Evolutionary conservation across 2,888 invertebrate species (phyloP), one percentile per base, ranked within the genome.

Genomic region (Nematopogon swammerdamellus): DNA sequence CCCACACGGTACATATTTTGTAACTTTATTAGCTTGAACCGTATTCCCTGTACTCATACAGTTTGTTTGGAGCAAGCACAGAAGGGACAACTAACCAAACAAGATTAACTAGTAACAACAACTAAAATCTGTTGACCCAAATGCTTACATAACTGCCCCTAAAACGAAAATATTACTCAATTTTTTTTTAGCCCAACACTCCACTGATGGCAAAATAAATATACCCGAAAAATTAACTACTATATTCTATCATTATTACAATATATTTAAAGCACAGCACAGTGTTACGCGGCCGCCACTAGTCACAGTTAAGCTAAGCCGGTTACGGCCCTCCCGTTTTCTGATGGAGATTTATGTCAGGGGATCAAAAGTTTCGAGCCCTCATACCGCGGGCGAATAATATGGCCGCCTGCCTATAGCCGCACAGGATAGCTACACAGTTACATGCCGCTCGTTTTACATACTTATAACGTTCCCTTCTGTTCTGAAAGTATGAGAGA

Each of bases 331-430:
- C 77, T 68, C 74, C 76, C 73, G 72, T 76, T 75, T 79, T 76
- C 72, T 75, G 77, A 79, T 79, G 76, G 74, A 76, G 77, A 77
- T 79, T 79, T 77, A 79, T 77, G 75, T 75, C 69, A 67, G 67
- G 72, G 79, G 76, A 77, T 77, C 77, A 77, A 77, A 79, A 77
- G 73, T 77, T 77, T 72, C 63, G 63, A 66, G 65, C 70, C 65
- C 68, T 63, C 70, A 45, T 45, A 25, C 44, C 44, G 44, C 49
- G 16, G n/a, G n/a, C n/a, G n/a, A n/a, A n/a, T n/a, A n/a, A n/a
- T n/a, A n/a, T n/a, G n/a, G n/a, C n/a, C n/a, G n/a, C n/a, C n/a
- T n/a, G n/a, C n/a, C n/a, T n/a, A n/a, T n/a, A n/a, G n/a, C n/a
- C n/a, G n/a, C n/a, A n/a, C n/a, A n/a, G n/a, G n/a, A n/a, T n/a